Conservation (phyloP, 1,140 invertebrate genomes). For the Steinernema feltiae region DNA sequence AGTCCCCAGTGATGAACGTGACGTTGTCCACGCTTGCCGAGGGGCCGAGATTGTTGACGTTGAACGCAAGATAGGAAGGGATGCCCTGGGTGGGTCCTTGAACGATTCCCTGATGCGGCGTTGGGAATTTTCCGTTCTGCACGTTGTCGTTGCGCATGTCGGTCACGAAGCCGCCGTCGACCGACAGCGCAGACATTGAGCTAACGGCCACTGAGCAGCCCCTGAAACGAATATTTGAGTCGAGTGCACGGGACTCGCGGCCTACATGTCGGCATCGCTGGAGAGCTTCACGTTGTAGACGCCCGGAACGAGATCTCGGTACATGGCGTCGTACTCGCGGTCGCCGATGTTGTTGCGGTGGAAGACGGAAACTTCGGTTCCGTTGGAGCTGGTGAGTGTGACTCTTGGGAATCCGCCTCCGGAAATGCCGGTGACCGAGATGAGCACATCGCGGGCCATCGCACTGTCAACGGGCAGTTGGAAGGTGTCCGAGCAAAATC, state of each 20-base stretch:
- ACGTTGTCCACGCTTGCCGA: slow-evolving; percentile 14
- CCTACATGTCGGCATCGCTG: background rate
- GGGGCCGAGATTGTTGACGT: slow-evolving; percentile 14
- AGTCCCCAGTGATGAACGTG: slow-evolving; percentile 10
- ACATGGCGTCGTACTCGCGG: background rate
- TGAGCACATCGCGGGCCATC: background rate
- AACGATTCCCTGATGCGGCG: slow-evolving; percentile 21
- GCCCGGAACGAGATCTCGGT: background rate
- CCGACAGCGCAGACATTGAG: background rate
- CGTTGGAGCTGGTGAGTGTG: background rate
- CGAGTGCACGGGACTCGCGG: background rate
- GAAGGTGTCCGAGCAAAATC: background rate
- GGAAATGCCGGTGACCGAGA: background rate
- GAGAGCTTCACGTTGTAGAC: background rate
- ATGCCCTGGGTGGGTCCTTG: background rate
- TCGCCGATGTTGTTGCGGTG: background rate
- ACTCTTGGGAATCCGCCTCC: background rate
- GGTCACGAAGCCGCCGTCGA: slow-evolving; percentile 32
- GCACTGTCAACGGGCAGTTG: background rate
- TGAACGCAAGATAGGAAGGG: slow-evolving; percentile 24
- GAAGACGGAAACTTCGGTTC: background rate
- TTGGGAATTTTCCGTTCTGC: background rate
- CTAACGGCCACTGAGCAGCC: background rate
- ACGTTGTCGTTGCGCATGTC: slow-evolving; percentile 26
- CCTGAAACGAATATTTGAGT: background rate